Evolutionary conservation across 2,113 vertebrate genomes (phyloP), one percentile per base, ranked within the genome.

Genomic region (Cyanocitta stelleri): DNA sequence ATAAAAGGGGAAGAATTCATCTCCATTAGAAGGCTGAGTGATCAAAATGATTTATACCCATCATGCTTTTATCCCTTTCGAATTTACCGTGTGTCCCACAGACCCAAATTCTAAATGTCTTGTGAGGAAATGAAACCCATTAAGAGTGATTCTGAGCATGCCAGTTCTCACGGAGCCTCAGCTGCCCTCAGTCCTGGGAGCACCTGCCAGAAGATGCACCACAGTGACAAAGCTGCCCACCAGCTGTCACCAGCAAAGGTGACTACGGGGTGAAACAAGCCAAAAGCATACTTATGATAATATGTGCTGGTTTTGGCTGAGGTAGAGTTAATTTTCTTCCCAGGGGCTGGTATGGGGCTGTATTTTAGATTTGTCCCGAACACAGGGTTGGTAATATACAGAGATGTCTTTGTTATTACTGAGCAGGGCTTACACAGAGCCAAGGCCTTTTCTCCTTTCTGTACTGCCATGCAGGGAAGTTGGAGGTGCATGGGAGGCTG

Each of bases 401-500:
- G 39, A 54, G 24, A 32, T 41, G 30, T 2, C 62, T 80, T 62
- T 69, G 44, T 35, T 41, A 19, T 32, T 16, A 22, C 1, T 69
- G 16, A 43, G 41, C 4, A 41, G 21, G 5, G 24, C 24, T 69
- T 16, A 7, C 30, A 19, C 41, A 48, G 41, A 69, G 20, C 11
- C 41, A 41, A 68, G 14, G 62, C 48, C 16, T 83, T 41, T 76
- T 22, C 62, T 69, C 41, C 17, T 49, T 62, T 32, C 56, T 23
- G 5, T n/a, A 9, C 30, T 55, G 63, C 79, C 62, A 23, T 14
- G 19, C 21, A 35, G 56, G 30, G 48, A 68, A 41, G 39, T 2
- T 68, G 71, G 48, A 30, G 11, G 5, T 41, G 10, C 39, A 2
- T 41, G n/a, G 61, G 23, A n/a, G 7, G 24, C 0, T 35, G 30